Evolutionary conservation across 2,113 vertebrate species (phyloP).

Genomic region (Dipodomys merriami): DNA sequence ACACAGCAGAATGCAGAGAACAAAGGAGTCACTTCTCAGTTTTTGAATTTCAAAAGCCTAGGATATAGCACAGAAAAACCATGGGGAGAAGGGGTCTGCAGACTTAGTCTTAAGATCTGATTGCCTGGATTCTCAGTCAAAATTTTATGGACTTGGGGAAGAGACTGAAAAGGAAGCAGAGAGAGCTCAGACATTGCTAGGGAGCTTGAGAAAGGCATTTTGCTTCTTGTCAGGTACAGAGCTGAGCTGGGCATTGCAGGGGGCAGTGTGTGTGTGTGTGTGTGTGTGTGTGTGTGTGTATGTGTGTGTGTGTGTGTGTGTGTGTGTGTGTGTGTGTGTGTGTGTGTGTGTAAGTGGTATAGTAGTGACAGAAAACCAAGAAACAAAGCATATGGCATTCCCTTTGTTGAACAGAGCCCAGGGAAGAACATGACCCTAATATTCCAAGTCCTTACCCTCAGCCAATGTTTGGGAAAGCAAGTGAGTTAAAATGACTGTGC

Average conservation of each 20-base stretch:
- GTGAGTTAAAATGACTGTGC: neutral
- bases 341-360: neutral
- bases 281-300: neutral
- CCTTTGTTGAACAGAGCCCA: neutral
- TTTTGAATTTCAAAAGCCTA: slow-evolving; percentile 64
- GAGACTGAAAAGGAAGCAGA: neutral
- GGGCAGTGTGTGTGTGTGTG: too few relatives aligned
- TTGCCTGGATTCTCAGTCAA: slow-evolving; percentile 30
- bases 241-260: neutral
- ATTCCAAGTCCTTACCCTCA: neutral
- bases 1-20: slow-evolving; percentile 34
- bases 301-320: neutral
- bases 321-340: neutral
- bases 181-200: neutral
- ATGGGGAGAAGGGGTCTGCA: slow-evolving; percentile 43
- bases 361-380: neutral
- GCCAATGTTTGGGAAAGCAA: accelerated
- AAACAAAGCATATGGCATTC: neutral
- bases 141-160: neutral
- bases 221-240: neutral
- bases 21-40: slow-evolving; percentile 22
- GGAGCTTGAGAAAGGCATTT: neutral
- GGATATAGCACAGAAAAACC: slow-evolving; percentile 8
- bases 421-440: neutral
- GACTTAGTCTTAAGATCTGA: neutral